Percentiles rank a stretch among this genome's conserved stretches.
These are phyloP conservation scores for Setipinna tenuifilis DNA, from an alignment of 2,797 vertebrate species.

Conservation along the genomic window DNA sequence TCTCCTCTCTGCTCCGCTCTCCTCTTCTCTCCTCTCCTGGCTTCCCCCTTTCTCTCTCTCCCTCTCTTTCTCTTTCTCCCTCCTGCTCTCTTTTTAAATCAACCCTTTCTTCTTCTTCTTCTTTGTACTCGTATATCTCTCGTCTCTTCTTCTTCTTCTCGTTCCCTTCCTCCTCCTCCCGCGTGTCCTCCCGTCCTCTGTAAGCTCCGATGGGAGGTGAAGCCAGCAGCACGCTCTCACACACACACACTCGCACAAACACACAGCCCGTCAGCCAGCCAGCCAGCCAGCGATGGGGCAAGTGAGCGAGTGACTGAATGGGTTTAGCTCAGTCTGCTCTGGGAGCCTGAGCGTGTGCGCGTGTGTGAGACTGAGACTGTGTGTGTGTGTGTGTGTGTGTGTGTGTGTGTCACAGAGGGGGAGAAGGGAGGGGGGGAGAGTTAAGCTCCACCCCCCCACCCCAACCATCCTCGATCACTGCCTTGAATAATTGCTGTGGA, in stretches of 20 bases:
- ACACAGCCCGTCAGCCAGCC: background rate
- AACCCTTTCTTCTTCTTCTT: background rate
- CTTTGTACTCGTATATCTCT: background rate
- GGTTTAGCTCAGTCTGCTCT: constrained; percentile 29
- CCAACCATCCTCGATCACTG: constrained; percentile 62
- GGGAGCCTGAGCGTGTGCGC: constrained; percentile 41
- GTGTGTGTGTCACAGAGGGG: background rate
- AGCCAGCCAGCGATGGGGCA: constrained; percentile 40
- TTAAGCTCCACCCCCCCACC: constrained; percentile 70
- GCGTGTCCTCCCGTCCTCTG: background rate
- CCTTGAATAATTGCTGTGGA: constrained; percentile 69
- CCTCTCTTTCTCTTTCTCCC: constrained; percentile 51
- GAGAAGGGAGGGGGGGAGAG: constrained; percentile 36
- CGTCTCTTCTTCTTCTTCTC: background rate
- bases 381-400: constrained; percentile 42
- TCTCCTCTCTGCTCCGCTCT: constrained; percentile 28
- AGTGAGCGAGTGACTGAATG: constrained; percentile 43
- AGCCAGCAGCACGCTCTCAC: constrained; percentile 52
- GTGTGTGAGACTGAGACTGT: constrained; percentile 47
- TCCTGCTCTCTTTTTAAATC: constrained; percentile 42
- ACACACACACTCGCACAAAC: too few species aligned
- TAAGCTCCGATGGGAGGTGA: constrained; percentile 29
- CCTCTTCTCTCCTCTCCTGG: constrained; percentile 24
- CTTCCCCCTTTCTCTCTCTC: background rate
- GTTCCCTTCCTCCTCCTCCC: constrained; percentile 21